Evolutionary conservation across 2,797 vertebrate species (phyloP).

Genomic region (Caiman crocodilus): DNA sequence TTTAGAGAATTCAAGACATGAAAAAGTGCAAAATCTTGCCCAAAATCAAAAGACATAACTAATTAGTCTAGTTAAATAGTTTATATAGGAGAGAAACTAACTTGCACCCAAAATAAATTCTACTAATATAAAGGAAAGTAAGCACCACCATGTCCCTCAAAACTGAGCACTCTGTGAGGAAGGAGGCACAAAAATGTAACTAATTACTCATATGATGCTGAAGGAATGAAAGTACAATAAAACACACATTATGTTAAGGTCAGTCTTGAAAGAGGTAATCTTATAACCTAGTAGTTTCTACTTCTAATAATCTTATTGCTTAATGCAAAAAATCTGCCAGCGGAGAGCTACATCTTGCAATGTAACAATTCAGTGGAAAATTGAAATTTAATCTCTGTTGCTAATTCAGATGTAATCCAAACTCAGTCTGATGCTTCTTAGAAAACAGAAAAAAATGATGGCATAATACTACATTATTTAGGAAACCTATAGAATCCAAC

Average conservation of each 20-base stretch:
- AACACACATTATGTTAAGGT: not conserved
- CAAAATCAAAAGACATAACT: not conserved
- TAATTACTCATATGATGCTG: not conserved
- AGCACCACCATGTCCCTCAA: not conserved
- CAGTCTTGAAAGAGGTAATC: not conserved
- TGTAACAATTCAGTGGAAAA: slow-evolving; percentile 62
- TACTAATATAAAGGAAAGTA: not conserved
- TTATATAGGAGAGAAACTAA: not conserved
- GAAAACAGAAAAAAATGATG: slow-evolving; percentile 65
- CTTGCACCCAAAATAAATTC: not conserved
- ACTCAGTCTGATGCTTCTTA: slow-evolving; percentile 24
- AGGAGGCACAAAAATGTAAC: not conserved
- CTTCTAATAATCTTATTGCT: slow-evolving; percentile 65
- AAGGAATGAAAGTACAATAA: not conserved
- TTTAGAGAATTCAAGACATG: no score
- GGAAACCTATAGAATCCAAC: slow-evolving; percentile 13
- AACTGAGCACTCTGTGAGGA: not conserved
- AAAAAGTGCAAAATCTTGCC: not conserved
- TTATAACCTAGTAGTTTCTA: slow-evolving; percentile 1
- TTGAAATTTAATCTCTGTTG: slow-evolving; percentile 27
- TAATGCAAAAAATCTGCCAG: slow-evolving; percentile 71
- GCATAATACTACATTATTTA: slow-evolving; percentile 59
- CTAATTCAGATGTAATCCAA: slow-evolving; percentile 55
- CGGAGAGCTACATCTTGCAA: slow-evolving; percentile 44
- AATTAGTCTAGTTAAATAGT: not conserved